Conservation (phyloP, 2,113 vertebrate genomes). For the Rallus limicola region DNA sequence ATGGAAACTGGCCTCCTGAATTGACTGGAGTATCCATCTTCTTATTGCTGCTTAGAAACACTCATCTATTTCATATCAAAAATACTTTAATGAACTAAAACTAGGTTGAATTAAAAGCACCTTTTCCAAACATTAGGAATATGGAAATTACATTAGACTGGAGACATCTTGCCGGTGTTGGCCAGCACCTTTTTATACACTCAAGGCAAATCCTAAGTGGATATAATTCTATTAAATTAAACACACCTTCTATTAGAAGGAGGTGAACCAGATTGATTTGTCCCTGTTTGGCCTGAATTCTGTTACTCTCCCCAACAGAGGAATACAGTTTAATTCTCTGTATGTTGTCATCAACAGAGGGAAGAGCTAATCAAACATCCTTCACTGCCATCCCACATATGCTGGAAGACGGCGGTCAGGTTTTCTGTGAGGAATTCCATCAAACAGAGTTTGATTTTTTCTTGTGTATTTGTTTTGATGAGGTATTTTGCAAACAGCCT, state of each 20-base stretch:
- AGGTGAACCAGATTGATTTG: background rate
- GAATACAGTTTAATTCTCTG: background rate
- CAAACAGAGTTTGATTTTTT: background rate
- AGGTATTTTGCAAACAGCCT: slow-evolving; percentile 24
- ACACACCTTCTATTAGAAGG: background rate
- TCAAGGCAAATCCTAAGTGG: background rate
- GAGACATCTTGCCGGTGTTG: background rate
- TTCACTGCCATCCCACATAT: background rate
- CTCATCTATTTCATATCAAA: background rate
- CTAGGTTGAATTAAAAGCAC: background rate
- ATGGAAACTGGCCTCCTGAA: background rate
- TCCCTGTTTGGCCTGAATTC: background rate
- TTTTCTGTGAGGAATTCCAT: background rate
- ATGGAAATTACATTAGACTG: background rate
- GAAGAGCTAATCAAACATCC: background rate
- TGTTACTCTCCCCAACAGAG: background rate
- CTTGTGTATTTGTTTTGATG: background rate
- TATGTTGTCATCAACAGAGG: background rate
- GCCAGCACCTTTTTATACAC: background rate
- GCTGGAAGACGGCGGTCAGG: background rate
- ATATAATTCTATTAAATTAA: background rate
- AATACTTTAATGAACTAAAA: background rate
- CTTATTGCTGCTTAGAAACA: background rate
- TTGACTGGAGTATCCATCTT: background rate
- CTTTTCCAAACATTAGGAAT: background rate